Percentiles rank a stretch among this genome's conserved stretches.
These are phyloP conservation scores for Acropora tenuis DNA, from an alignment of 64 coral and sea anemone species.

Conservation along the genomic window DNA sequence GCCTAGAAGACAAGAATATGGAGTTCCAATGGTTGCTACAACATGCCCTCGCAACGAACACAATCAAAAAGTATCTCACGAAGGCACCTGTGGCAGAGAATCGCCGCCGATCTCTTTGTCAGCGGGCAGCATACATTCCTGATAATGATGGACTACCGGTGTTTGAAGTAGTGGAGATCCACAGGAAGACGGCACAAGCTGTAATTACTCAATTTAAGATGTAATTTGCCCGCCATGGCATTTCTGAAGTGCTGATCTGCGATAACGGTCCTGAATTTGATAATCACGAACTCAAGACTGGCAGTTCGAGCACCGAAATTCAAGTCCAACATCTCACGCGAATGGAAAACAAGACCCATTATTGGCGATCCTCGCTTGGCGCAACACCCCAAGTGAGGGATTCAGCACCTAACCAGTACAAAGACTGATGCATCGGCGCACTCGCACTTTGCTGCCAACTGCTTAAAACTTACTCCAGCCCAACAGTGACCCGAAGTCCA, in stretches of 20 bases:
- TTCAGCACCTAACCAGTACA: too few relatives aligned
- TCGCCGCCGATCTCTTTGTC: conserved; percentile 39
- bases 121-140: conserved; percentile 43
- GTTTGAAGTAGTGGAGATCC: conserved; percentile 59
- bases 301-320: neutral
- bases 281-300: neutral
- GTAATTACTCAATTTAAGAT: conserved; percentile 41
- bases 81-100: conserved; percentile 24
- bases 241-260: conserved; percentile 37
- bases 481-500: too few relatives aligned
- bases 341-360: too few relatives aligned
- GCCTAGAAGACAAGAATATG: too few relatives aligned
- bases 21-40: neutral
- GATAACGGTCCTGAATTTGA: conserved; percentile 31
- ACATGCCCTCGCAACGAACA: neutral
- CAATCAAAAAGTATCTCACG: too few relatives aligned
- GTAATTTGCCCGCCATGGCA: neutral
- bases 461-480: too few relatives aligned
- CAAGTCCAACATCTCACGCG: neutral
- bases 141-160: conserved; percentile 57
- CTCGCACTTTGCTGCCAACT: too few relatives aligned
- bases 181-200: conserved; percentile 26
- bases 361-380: too few relatives aligned
- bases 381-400: too few relatives aligned
- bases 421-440: too few relatives aligned